Evolutionary conservation across 2,113 vertebrate genomes (phyloP), one percentile per base, ranked within the genome.

Genomic region (Indicator maculatus): DNA sequence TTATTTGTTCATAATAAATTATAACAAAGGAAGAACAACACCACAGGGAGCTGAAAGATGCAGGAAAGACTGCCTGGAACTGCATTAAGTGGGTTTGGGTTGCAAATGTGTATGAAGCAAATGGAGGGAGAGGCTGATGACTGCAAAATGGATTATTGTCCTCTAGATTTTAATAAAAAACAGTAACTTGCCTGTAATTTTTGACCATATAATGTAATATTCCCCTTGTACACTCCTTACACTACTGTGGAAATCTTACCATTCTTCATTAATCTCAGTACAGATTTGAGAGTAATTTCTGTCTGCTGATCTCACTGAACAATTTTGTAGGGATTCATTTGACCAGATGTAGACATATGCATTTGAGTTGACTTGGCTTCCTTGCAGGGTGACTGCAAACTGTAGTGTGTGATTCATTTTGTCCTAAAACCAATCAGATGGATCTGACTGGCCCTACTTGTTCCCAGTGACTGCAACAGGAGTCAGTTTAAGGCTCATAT

Each of bases 131-230:
- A 83, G 75, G 64, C 75, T 86, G 13, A 16, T 58, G 21, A 38
- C 64, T 90, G 55, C 12, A 74, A 80, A 95, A 91, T 24, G 20
- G 69, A 86, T 91, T 83, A 88, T 67, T 72, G 31, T 80, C 16
- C 89, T 88, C 89, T 58, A 75, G 88, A 80, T 93, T 95, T 94
- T 88, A 90, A 91, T 88, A 83, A 91, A 95, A 59, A 15, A 0
- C 53, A 69, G 73, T 50, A 86, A 86, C 36, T 30, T 89, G 91
- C 76, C 85, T 83, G 88, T 88, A 88, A 67, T 50, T 94, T 92
- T 83, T 74, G n/a, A 65, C 26, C 18, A 39, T 89, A 88, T 86
- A 89, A 83, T 67, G 16, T 74, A 89, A 91, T 81, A 89, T 7
- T 92, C 52, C 59, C 56, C 28, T 90, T 88, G 85, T 45, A 77